Conservation (phyloP, 2,797 vertebrate species). For the Falco cherrug region DNA sequence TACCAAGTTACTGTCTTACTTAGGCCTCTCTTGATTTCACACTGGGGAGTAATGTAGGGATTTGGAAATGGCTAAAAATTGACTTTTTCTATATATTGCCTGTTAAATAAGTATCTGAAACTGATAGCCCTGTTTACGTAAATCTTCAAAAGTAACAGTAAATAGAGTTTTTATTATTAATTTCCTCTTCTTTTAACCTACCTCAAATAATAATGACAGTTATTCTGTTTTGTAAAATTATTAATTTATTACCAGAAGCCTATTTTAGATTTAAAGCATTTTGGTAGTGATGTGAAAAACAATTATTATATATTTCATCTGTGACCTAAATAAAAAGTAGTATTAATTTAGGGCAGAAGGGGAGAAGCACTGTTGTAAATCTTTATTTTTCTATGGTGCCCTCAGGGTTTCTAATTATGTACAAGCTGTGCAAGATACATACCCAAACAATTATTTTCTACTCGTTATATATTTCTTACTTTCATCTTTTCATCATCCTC, state of each 20-base stretch:
- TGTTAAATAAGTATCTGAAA: neutral
- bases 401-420: neutral
- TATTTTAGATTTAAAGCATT: neutral
- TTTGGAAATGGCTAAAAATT: neutral
- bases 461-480: neutral
- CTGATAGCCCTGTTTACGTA: neutral
- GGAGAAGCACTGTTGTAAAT: neutral
- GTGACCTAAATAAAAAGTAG: neutral
- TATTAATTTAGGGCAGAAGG: neutral
- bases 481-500: neutral
- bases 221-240: neutral
- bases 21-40: neutral
- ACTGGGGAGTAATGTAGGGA: neutral
- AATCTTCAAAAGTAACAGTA: neutral
- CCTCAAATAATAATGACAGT: neutral
- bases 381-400: neutral
- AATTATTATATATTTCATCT: neutral
- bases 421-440: neutral
- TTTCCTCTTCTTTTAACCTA: neutral
- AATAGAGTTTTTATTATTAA: neutral
- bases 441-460: neutral
- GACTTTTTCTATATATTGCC: neutral
- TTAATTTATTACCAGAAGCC: neutral
- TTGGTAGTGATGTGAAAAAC: neutral
- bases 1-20: neutral